These are phyloP conservation scores for Synanthedon myopaeformis DNA, from an alignment of 2,888 invertebrate genomes.

Conservation along the genomic window DNA sequence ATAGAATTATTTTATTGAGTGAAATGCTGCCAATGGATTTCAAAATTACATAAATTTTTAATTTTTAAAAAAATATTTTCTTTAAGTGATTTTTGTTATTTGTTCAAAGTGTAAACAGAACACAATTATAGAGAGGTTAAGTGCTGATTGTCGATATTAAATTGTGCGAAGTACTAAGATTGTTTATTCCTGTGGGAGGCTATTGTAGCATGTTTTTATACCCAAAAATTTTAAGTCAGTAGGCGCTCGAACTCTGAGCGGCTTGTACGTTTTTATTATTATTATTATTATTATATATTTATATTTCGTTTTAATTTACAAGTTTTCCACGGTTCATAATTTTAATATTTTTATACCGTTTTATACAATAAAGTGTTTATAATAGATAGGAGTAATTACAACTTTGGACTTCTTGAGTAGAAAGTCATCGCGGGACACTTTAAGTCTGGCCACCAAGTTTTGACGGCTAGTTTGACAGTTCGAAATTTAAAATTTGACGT, in stretches of 20 bases:
- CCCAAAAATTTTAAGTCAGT: slow-evolving; percentile 72
- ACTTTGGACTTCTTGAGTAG: slow-evolving; percentile 17
- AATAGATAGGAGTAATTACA: slow-evolving; percentile 58
- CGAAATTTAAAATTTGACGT: slow-evolving; percentile 41
- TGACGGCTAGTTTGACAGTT: slow-evolving; percentile 39
- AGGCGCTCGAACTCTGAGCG: slow-evolving; percentile 69
- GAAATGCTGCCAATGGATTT: no score
- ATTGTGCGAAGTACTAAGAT: slow-evolving; percentile 47
- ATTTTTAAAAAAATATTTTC: no score
- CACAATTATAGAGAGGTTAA: no score
- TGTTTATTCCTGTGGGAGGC: slow-evolving; percentile 42
- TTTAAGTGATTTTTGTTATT: no score
- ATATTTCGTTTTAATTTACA: slow-evolving; percentile 71
- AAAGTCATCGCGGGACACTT: slow-evolving; percentile 1
- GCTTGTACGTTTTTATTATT: slow-evolving; percentile 69
- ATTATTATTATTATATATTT: slow-evolving; percentile 70
- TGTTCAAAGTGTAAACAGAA: no score
- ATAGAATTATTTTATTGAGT: no score
- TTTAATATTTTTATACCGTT: slow-evolving; percentile 71
- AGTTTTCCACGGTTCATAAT: slow-evolving; percentile 69
- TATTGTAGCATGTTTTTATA: slow-evolving; percentile 71
- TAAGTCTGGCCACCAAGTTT: slow-evolving; percentile 25
- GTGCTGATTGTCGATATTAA: not conserved
- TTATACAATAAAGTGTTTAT: slow-evolving; percentile 67
- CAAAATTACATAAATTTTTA: no score